phyloP scores from a whole-genome alignment of 2,113 vertebrate genomes.

The Heterocephalus glaber region DNA sequence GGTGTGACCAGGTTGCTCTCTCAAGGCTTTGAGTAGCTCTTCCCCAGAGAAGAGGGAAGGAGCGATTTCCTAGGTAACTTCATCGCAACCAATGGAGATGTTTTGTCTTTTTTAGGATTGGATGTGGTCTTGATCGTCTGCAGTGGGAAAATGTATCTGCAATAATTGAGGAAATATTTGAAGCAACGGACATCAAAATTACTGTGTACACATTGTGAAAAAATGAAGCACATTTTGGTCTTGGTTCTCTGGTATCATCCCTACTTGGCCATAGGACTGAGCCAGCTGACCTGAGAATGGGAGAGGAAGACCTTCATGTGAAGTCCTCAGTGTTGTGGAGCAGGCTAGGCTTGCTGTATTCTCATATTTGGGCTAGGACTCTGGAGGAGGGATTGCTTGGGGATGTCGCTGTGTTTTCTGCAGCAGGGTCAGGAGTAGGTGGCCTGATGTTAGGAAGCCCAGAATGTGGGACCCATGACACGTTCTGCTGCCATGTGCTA shows the following conservation, averaged over 20 bases:
- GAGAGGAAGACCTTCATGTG: constrained; percentile 22
- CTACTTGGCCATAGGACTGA: background rate
- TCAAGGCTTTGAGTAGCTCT: background rate
- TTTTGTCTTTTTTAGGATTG: constrained; percentile 89
- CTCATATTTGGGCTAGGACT: background rate
- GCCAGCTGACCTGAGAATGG: background rate
- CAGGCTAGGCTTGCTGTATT: background rate
- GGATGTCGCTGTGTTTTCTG: background rate
- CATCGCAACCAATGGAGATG: background rate
- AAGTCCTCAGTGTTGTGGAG: constrained; percentile 16
- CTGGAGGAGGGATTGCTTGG: constrained; percentile 25
- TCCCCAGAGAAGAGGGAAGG: background rate
- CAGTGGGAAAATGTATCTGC: constrained; percentile 90
- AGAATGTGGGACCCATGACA: background rate
- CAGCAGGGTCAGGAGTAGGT: background rate
- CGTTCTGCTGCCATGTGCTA: background rate
- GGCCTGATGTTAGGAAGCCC: background rate
- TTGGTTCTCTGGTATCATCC: background rate
- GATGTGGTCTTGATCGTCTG: constrained; percentile 94
- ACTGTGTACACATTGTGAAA: constrained; percentile 92
- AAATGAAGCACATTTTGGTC: background rate
- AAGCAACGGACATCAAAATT: constrained; percentile 88
- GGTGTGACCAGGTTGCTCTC: background rate
- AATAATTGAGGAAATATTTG: constrained; percentile 92
- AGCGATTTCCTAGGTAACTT: background rate